phyloP scores from a whole-genome alignment of 2,797 vertebrate genomes.

The Danio aesculapii region DNA sequence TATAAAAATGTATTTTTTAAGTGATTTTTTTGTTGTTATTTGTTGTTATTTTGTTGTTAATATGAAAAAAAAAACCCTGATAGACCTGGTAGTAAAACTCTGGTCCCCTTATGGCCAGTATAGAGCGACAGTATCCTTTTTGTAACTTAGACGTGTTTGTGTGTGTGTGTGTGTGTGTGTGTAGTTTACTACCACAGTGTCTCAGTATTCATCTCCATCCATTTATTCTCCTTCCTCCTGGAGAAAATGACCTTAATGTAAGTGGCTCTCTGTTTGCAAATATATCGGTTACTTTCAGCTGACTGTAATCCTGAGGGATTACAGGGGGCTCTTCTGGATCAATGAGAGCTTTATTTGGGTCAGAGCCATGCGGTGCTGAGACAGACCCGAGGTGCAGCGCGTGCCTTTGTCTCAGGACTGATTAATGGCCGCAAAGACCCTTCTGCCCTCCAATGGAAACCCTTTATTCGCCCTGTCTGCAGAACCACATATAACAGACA shows the following conservation, averaged over 20 bases:
- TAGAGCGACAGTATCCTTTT: no score
- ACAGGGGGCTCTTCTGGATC: slow-evolving; percentile 65
- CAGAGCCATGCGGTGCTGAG: slow-evolving; percentile 67
- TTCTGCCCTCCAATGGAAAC: slow-evolving; percentile 61
- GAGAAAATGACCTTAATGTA: slow-evolving; percentile 46
- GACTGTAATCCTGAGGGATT: slow-evolving; percentile 63
- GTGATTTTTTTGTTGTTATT: no score
- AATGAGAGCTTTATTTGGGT: slow-evolving; percentile 77
- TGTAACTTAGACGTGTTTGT: no score
- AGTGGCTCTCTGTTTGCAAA: slow-evolving; percentile 63
- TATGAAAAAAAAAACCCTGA: no score
- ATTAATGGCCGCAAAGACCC: slow-evolving; percentile 69
- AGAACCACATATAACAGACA: slow-evolving; percentile 40
- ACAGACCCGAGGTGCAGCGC: slow-evolving; percentile 59
- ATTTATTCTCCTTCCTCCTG: slow-evolving; percentile 32
- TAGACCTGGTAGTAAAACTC: no score
- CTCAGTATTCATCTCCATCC: slow-evolving; percentile 28
- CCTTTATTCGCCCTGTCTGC: slow-evolving; percentile 54
- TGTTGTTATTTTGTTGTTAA: no score
- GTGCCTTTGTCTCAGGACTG: slow-evolving; percentile 64
- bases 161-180: background rate
- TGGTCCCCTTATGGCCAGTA: no score
- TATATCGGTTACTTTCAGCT: slow-evolving; percentile 61
- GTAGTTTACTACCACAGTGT: background rate
- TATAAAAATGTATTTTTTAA: no score